Conservation (phyloP, 23 tunicate species). For the Trididemnum clinides region DNA sequence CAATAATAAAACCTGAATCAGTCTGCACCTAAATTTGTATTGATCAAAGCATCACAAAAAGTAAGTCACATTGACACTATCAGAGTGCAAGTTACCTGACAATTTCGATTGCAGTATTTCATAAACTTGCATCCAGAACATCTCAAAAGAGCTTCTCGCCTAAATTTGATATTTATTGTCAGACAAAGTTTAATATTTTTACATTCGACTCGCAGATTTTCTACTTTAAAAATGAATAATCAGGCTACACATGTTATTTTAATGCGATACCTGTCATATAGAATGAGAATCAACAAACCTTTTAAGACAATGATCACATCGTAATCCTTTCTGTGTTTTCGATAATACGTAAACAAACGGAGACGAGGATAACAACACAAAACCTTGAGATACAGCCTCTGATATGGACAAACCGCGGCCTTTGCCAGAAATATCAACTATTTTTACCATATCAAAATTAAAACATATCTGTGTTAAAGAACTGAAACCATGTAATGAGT, state of each 20-base stretch:
- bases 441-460: conserved; percentile 70
- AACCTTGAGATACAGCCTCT: conserved; percentile 31
- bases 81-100: conserved; percentile 63
- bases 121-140: conserved; percentile 90
- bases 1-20: too few species aligned
- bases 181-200: too few species aligned
- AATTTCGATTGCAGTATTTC: conserved; percentile 72
- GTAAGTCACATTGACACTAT: too few species aligned
- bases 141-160: conserved; percentile 66
- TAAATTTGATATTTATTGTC: neutral
- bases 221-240: too few species aligned
- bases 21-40: too few species aligned
- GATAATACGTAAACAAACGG: conserved; percentile 75
- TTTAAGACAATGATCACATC: conserved; percentile 74
- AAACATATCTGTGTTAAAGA: too few species aligned
- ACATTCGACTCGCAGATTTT: too few species aligned
- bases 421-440: conserved; percentile 34
- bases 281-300: conserved; percentile 40
- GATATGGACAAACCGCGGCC: conserved; percentile 63
- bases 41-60: too few species aligned
- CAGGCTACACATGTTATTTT: too few species aligned
- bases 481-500: too few species aligned
- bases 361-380: conserved; percentile 49
- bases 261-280: too few species aligned
- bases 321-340: conserved; percentile 68